These are phyloP conservation scores for Euleptes europaea DNA, from an alignment of 2,113 vertebrate genomes.

Conservation along the genomic window DNA sequence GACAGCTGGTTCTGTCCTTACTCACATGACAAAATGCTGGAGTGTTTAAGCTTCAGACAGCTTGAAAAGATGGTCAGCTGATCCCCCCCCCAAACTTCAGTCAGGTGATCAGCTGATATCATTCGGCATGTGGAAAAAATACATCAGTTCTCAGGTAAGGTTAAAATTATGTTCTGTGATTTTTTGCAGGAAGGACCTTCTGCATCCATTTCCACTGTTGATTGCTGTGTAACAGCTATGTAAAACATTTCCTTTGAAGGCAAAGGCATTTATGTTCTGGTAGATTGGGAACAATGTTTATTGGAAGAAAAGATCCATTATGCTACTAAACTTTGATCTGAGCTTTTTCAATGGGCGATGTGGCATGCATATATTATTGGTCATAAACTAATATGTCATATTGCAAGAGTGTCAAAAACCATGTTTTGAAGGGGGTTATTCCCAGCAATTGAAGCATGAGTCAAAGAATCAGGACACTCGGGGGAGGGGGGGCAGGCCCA, in stretches of 20 bases:
- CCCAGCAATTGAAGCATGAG: slow-evolving; percentile 62
- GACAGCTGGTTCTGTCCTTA: slow-evolving; percentile 74
- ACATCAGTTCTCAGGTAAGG: slow-evolving; percentile 63
- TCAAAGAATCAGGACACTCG: slow-evolving; percentile 63
- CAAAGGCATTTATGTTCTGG: slow-evolving; percentile 26
- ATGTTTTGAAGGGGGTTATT: slow-evolving; percentile 66
- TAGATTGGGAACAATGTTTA: slow-evolving; percentile 34
- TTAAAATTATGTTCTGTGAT: slow-evolving; percentile 23
- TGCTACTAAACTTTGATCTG: slow-evolving; percentile 45
- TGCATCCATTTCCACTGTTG: not conserved
- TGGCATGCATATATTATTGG: slow-evolving; percentile 51
- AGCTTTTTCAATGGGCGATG: slow-evolving; percentile 45
- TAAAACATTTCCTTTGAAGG: slow-evolving; percentile 20
- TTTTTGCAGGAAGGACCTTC: slow-evolving; percentile 12
- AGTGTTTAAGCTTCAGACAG: slow-evolving; percentile 59
- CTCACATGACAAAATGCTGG: slow-evolving; percentile 66
- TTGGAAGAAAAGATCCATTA: slow-evolving; percentile 27
- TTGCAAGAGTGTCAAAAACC: slow-evolving; percentile 53
- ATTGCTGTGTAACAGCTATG: slow-evolving; percentile 15
- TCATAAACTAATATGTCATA: slow-evolving; percentile 66
- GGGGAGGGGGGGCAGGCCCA: slow-evolving; percentile 31
- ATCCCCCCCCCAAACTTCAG: slow-evolving; percentile 58
- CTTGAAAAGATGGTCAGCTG: slow-evolving; percentile 66
- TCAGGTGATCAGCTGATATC: slow-evolving; percentile 67
- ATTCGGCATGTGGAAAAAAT: slow-evolving; percentile 50